Base-by-base conservation (phyloP, 2,888 invertebrate species). In the Lutraria lutraria region DNA sequence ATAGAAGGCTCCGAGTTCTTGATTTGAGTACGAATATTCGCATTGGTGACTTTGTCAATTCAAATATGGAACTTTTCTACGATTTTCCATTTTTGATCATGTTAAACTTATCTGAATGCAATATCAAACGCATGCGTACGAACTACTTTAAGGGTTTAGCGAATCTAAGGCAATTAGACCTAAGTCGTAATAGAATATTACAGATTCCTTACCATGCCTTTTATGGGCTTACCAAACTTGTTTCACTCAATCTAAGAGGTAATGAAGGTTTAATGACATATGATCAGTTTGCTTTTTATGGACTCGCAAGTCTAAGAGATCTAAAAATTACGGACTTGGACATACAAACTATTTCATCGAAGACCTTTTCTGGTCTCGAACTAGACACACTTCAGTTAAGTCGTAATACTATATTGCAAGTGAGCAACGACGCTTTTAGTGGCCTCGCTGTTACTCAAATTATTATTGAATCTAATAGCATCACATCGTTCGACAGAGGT, bases 381-480 rank as follows among this genome's bases (percentile, higher is more conserved):
- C 72, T 89, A 25, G 21, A 52, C 54, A 68, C 31, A 21, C 81
- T 89, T 4, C 72, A 68, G 15, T 92, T 89, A 4, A 85, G 84
- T 0, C 12, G 76, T 4, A 85, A 85, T 34, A 76, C 13, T 25
- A 85, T 85, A 29, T 13, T 29, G n/a, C 29, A 72, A 4, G 25
- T 76, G 13, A 31, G 19, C 83, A 52, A 92, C 10, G 60, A 87
- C 60, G 31, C 60, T 34, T 92, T 91, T 63, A n/a, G 53, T 19
- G 53, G 16, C 6, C 25, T 85, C 31, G 25, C 34, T 15, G 53
- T 89, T 10, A 79, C 43, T 56, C 52, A 6, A 19, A 63, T 93
- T 16, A 89, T 92, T 83, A 43, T 93, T 12, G 60, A 87, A 72
- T 29, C 60, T 34, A 93, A 92, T 68, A n/a, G 53, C 8, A 90